These are phyloP conservation scores for Melanogrammus aeglefinus DNA, from an alignment of 2,797 vertebrate genomes.

Conservation along the genomic window DNA sequence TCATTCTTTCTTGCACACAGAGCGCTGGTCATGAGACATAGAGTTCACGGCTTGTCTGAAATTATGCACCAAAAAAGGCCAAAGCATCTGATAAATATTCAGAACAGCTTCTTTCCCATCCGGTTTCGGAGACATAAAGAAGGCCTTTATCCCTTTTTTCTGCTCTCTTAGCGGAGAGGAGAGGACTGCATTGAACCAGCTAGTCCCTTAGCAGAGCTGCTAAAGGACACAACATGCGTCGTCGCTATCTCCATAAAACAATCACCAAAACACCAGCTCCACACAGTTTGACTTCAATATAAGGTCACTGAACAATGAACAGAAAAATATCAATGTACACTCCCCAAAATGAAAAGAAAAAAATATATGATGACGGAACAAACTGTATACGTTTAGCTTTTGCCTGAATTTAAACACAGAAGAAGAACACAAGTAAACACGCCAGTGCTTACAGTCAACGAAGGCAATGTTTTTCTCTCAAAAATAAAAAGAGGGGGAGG, in stretches of 20 bases:
- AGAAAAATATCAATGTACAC: neutral
- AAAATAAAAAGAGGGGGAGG: conserved; percentile 30
- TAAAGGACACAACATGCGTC: conserved; percentile 24
- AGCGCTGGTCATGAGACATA: conserved; percentile 42
- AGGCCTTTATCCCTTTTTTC: conserved; percentile 63
- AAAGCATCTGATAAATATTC: conserved; percentile 73
- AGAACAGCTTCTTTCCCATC: conserved; percentile 69
- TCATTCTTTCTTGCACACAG: conserved; percentile 14
- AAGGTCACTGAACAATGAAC: no score
- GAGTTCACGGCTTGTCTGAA: conserved; percentile 40
- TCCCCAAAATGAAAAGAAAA: conserved; percentile 14
- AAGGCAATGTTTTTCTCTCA: conserved; percentile 34
- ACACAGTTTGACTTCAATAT: neutral
- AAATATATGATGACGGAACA: conserved; percentile 6
- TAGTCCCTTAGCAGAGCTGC: conserved; percentile 41
- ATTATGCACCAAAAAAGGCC: conserved; percentile 51
- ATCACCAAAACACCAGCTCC: conserved; percentile 5
- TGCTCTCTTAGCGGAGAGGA: conserved; percentile 62
- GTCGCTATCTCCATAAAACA: conserved; percentile 22
- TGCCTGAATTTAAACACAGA: neutral
- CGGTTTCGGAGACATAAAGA: conserved; percentile 73
- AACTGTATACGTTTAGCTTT: neutral
- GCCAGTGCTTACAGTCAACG: conserved; percentile 56
- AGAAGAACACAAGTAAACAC: conserved; percentile 44
- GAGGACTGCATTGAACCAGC: conserved; percentile 53